Conservation (phyloP, 37 sponge, comb jelly and placozoan genomes). For the Spongia lamella region DNA sequence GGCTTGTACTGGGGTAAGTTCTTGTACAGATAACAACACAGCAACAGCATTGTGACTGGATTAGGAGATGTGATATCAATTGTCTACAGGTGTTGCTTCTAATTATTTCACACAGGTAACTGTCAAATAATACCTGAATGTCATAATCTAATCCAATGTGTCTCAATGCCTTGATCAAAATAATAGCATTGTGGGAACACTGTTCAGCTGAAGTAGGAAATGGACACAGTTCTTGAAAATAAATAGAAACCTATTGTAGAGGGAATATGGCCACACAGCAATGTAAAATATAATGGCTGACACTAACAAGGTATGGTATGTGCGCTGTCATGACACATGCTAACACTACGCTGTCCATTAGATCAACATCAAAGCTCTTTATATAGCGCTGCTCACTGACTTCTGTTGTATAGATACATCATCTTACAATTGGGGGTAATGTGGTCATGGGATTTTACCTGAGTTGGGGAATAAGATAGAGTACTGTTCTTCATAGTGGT, state of each 20-base stretch:
- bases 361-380: slow-evolving; percentile 69
- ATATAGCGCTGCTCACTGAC: slow-evolving; percentile 25
- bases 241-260: slow-evolving; percentile 29
- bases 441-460: neutral
- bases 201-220: slow-evolving; percentile 66
- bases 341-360: slow-evolving; percentile 79
- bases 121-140: slow-evolving; percentile 51
- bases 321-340: slow-evolving; percentile 72
- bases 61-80: slow-evolving; percentile 78
- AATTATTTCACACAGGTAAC: neutral
- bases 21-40: slow-evolving; percentile 63
- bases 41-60: slow-evolving; percentile 70
- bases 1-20: slow-evolving; percentile 64
- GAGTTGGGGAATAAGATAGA: slow-evolving; percentile 18
- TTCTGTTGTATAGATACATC: no score
- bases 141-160: slow-evolving; percentile 79
- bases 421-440: neutral
- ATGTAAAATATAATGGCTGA: neutral
- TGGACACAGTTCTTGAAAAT: slow-evolving; percentile 59
- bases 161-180: slow-evolving; percentile 59
- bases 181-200: slow-evolving; percentile 81
- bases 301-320: slow-evolving; percentile 68
- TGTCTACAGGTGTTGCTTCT: no score
- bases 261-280: neutral
- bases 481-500: slow-evolving; percentile 64